These are phyloP conservation scores for Heliconius hewitsoni DNA, from an alignment of 1,140 invertebrate species.

Conservation along the genomic window DNA sequence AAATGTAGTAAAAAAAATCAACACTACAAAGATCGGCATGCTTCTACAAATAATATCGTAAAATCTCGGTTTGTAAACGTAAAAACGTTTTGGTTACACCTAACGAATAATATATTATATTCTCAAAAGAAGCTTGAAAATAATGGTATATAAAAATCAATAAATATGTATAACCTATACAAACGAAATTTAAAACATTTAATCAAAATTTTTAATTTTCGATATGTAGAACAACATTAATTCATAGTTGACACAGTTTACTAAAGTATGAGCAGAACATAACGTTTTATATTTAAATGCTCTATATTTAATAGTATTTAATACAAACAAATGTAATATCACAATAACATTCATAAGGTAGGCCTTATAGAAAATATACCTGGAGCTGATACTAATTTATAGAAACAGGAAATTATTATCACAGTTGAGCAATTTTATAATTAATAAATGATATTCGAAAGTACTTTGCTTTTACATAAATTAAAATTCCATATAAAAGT, in stretches of 20 bases:
- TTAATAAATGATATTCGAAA: neutral
- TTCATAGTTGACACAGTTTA: neutral
- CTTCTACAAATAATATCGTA: too few species aligned
- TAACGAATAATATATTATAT: too few species aligned
- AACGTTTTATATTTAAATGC: neutral
- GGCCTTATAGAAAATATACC: neutral
- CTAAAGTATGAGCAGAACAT: too few species aligned
- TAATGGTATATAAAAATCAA: too few species aligned
- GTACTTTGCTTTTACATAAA: neutral
- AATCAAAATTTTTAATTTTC: too few species aligned
- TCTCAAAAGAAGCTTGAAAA: too few species aligned
- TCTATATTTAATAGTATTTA: neutral
- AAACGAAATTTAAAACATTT: neutral
- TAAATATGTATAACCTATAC: too few species aligned
- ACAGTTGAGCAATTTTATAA: slow-evolving; percentile 2
- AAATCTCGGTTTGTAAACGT: too few species aligned
- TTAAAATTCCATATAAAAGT: neutral
- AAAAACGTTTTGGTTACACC: too few species aligned
- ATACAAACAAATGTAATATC: neutral
- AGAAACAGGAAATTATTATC: neutral
- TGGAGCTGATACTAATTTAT: neutral
- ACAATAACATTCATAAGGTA: neutral
- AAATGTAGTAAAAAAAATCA: too few species aligned
- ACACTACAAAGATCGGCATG: too few species aligned
- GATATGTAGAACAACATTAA: neutral